These are phyloP conservation scores for Acridotheres tristis DNA, from an alignment of 2,797 vertebrate species.

Conservation along the genomic window DNA sequence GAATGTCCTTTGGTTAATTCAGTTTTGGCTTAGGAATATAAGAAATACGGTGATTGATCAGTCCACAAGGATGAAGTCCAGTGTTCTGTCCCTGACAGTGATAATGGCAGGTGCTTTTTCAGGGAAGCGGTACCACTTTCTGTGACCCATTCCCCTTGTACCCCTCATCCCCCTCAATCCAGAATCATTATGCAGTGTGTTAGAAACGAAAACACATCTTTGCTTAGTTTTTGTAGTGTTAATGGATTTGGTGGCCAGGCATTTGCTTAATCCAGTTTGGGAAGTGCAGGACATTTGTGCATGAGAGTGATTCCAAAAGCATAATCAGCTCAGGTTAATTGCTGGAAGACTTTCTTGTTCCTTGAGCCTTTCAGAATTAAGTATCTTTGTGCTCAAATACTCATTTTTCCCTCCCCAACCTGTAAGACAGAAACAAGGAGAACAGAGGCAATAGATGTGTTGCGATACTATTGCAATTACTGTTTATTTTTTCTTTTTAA, in stretches of 20 bases:
- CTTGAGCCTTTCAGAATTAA: neutral
- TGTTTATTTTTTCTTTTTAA: neutral
- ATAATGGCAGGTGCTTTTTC: neutral
- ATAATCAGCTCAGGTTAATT: accelerated
- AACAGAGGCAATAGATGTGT: neutral
- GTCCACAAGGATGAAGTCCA: accelerated
- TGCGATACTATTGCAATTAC: neutral
- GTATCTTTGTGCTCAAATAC: neutral
- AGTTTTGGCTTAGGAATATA: neutral
- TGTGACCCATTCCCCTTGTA: accelerated
- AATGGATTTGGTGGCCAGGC: neutral
- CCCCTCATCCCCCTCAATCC: too few species aligned
- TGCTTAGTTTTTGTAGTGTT: neutral
- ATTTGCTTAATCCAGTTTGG: neutral
- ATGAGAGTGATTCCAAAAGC: neutral
- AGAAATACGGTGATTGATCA: neutral
- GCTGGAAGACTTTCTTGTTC: neutral
- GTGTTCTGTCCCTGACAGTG: neutral
- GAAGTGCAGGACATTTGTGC: neutral
- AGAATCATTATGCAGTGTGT: neutral
- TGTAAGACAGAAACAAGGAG: neutral
- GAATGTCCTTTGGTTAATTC: neutral
- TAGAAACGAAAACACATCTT: neutral
- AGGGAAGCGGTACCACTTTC: neutral
- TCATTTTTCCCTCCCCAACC: neutral